phyloP scores from a whole-genome alignment of 2,888 invertebrate species.

The Epistrophe grossulariae region DNA sequence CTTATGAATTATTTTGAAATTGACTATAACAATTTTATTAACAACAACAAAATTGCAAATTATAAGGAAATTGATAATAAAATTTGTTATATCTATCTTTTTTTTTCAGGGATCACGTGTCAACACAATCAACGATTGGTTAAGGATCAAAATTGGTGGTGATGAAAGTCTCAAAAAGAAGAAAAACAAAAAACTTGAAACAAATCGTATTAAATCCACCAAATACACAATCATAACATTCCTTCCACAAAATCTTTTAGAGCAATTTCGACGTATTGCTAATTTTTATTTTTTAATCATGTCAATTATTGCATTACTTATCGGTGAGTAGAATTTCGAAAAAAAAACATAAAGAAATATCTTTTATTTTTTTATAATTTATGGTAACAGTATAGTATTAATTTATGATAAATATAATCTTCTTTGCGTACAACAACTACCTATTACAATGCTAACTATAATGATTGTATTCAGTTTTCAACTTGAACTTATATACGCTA shows the following conservation, averaged over 20 bases:
- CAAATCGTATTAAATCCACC: slow-evolving; percentile 86
- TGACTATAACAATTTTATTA: too few species aligned
- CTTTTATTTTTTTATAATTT: neutral
- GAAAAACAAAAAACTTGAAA: slow-evolving; percentile 78
- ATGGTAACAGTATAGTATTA: neutral
- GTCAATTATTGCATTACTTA: slow-evolving; percentile 88
- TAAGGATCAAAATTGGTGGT: slow-evolving; percentile 86
- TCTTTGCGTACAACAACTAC: too few species aligned
- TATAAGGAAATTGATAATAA: too few species aligned
- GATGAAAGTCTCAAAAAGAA: slow-evolving; percentile 84
- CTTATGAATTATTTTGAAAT: too few species aligned
- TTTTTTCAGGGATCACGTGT: slow-evolving; percentile 86
- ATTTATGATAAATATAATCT: neutral
- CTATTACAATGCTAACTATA: too few species aligned
- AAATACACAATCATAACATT: slow-evolving; percentile 92
- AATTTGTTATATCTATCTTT: neutral
- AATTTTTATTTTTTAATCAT: slow-evolving; percentile 93
- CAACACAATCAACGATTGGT: slow-evolving; percentile 86
- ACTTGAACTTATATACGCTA: too few species aligned
- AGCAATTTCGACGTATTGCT: slow-evolving; percentile 92
- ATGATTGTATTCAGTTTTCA: too few species aligned
- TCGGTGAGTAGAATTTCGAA: slow-evolving; percentile 84
- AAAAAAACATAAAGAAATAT: neutral
- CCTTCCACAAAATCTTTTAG: slow-evolving; percentile 91
- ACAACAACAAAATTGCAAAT: too few species aligned